phyloP scores from a whole-genome alignment of 2,797 vertebrate species.

The Pantherophis vulpinus region DNA sequence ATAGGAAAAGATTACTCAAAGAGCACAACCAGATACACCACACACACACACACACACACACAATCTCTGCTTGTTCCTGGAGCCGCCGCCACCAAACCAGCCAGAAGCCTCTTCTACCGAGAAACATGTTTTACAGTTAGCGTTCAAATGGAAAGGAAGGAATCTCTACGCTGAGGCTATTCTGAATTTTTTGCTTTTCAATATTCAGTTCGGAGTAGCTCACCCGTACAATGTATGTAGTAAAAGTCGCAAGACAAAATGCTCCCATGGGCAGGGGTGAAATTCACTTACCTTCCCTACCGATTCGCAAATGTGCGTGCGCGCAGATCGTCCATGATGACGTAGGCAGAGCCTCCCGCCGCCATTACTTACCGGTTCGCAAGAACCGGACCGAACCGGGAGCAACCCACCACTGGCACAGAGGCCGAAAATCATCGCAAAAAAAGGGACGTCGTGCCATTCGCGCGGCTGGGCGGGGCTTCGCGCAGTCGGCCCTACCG shows the following conservation, averaged over 20 bases:
- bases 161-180: background rate
- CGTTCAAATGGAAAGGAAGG: background rate
- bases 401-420: too few relatives aligned
- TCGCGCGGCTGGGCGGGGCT: too few relatives aligned
- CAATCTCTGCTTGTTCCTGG: background rate
- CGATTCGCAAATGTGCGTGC: too few relatives aligned
- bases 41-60: accelerated
- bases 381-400: too few relatives aligned
- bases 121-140: background rate
- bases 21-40: accelerated
- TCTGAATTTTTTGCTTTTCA: background rate
- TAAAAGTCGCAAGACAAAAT: background rate
- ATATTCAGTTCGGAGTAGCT: background rate
- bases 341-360: too few relatives aligned
- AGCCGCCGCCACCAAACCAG: background rate
- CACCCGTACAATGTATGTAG: background rate
- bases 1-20: conserved; percentile 22
- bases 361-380: too few relatives aligned
- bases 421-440: too few relatives aligned
- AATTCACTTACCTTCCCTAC: too few relatives aligned
- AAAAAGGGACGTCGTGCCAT: too few relatives aligned
- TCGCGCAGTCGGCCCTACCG: too few relatives aligned
- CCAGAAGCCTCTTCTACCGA: background rate
- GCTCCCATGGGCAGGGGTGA: too few relatives aligned
- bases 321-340: too few relatives aligned